Conservation (phyloP, 2,113 vertebrate genomes). For the Columba livia region DNA sequence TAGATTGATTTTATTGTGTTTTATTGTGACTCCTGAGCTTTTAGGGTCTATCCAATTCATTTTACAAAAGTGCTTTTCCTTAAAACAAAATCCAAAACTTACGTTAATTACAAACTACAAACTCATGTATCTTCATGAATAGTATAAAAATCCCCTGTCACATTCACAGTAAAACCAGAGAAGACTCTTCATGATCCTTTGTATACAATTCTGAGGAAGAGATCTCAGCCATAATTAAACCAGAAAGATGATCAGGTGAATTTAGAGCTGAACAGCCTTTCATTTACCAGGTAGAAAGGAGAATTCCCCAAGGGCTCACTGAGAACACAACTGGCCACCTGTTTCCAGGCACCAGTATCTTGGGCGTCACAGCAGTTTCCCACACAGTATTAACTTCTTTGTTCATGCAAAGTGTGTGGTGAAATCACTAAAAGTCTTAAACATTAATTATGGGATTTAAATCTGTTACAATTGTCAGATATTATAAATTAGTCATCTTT, state of each 20-base stretch:
- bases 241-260: background rate
- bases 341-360: background rate
- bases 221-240: background rate
- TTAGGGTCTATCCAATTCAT: background rate
- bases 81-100: background rate
- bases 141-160: accelerated
- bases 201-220: background rate
- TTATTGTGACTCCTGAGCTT: background rate
- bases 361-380: background rate
- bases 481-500: background rate
- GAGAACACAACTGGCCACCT: background rate
- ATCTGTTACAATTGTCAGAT: no score
- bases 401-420: background rate
- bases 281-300: background rate
- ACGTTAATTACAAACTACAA: background rate
- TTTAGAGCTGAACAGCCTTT: background rate
- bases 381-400: background rate
- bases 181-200: background rate
- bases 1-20: background rate
- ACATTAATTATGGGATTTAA: background rate
- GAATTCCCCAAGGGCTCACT: background rate
- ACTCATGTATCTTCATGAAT: background rate
- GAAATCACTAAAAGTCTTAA: background rate
- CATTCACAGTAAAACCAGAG: background rate
- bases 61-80: background rate